Conservation (phyloP, 2,113 vertebrate genomes). For the Connochaetes taurinus region DNA sequence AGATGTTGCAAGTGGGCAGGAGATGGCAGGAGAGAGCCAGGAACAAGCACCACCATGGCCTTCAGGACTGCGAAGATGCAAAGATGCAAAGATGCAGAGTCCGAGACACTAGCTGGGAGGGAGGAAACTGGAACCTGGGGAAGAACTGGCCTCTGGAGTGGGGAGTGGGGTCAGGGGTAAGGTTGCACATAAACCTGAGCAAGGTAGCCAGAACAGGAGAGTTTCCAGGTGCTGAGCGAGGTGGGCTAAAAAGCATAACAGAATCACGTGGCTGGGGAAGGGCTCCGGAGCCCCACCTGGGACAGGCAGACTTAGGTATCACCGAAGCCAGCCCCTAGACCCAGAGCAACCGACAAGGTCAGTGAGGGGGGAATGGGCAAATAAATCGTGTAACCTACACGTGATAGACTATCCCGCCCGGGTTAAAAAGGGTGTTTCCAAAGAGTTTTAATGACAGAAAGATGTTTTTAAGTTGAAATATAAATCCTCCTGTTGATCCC, state of each 20-base stretch:
- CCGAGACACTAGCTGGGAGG: not conserved
- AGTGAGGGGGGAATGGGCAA: accelerated
- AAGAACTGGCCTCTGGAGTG: not conserved
- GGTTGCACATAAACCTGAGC: not conserved
- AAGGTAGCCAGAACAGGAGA: not conserved
- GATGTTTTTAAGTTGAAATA: not conserved
- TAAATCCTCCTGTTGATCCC: not conserved
- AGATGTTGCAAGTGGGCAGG: not conserved
- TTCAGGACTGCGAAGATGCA: not conserved
- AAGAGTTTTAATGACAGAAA: not conserved
- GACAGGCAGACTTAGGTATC: not conserved
- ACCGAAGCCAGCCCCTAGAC: not conserved
- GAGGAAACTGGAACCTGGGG: not conserved
- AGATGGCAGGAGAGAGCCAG: slow-evolving; percentile 61
- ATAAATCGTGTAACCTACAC: accelerated
- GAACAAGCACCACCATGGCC: not conserved
- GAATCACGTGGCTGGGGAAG: not conserved
- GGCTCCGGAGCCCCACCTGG: not conserved
- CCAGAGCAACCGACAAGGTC: not conserved
- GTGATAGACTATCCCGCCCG: not conserved
- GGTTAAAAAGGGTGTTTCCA: not conserved
- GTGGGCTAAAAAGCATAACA: not conserved
- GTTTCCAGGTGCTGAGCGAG: not conserved
- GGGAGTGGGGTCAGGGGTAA: not conserved
- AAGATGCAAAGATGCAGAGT: not conserved